Evolutionary conservation across 2,797 vertebrate genomes (phyloP).

Genomic region (Crocodylus rhombifer): DNA sequence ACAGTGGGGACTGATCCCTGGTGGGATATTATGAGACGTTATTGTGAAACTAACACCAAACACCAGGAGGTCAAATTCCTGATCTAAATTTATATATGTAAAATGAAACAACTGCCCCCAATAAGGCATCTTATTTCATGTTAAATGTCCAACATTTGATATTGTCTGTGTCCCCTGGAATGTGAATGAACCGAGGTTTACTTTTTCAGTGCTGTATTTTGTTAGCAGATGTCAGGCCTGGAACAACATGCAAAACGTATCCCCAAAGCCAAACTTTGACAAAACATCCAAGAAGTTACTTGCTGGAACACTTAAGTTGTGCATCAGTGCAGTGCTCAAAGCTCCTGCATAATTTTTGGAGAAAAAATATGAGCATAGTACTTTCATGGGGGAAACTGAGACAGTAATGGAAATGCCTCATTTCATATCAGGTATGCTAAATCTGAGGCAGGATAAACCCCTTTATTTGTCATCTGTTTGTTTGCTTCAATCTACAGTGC

Average conservation of each 20-base stretch:
- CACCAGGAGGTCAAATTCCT: neutral
- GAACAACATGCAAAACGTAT: neutral
- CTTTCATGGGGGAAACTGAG: neutral
- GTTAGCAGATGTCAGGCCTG: neutral
- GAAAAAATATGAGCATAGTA: neutral
- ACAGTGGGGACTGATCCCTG: neutral
- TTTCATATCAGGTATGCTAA: neutral
- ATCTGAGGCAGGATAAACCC: neutral
- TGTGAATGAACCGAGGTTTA: neutral
- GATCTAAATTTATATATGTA: neutral
- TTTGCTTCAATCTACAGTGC: neutral
- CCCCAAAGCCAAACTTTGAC: neutral
- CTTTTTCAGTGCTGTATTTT: neutral
- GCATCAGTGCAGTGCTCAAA: neutral
- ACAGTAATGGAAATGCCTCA: constrained; percentile 19
- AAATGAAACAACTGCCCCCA: neutral
- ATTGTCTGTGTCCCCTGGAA: neutral
- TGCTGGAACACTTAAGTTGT: neutral
- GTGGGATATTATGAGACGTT: neutral
- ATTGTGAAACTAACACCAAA: neutral
- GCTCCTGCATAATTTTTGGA: neutral
- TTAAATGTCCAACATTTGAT: neutral
- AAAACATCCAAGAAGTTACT: neutral
- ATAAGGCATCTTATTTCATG: neutral
- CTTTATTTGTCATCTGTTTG: neutral